Evolutionary conservation across 2,888 invertebrate genomes (phyloP), one percentile per base, ranked within the genome.

Genomic region (Polydrusus pterygomalis): DNA sequence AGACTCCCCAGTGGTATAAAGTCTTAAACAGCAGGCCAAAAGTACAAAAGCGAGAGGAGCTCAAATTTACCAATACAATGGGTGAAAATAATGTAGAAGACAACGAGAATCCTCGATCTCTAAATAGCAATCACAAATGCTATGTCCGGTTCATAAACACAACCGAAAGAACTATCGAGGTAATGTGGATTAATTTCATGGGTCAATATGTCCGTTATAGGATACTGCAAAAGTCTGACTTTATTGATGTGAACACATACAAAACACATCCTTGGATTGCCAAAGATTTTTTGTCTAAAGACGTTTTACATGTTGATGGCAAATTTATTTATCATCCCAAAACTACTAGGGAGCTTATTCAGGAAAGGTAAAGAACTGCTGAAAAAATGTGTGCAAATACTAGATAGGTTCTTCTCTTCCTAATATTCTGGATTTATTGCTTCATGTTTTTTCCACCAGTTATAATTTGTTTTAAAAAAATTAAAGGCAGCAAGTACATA

Each of bases 231-330:
- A 89, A 92, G 0, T 88, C 89, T 5, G 70, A 80, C 49, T 90
- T 86, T 81, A 88, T 91, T 67, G 92, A 93, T 82, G 90, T 95
- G 0, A 93, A 94, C 81, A 94, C 96, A 0, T 97, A 89, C 85
- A 91, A 92, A 13, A 92, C 93, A 0, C 96, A 97, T 87, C 95
- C 95, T 0, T 97, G 96, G 96, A 91, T 96, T 77, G 96, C 95
- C 83, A 89, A 92, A 0, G 95, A 96, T 84, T 87, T 90, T 0
- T 86, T 89, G 0, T 94, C 94, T 0, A 91, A 91, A 63, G 95
- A 95, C 82, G 89, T 90, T 47, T 87, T 92, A 86, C 89, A 90
- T 9, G 90, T 93, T 0, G 90, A 90, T 77, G 88, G 91, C 11
- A 76, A 81, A 25, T 85, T 82, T 85, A 88, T 79, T 79, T 86